A percentile compares a stretch with the other conserved stretches of the same genome.
Conservation (phyloP, 2,113 vertebrate species). For the Coracopsis vasa region DNA sequence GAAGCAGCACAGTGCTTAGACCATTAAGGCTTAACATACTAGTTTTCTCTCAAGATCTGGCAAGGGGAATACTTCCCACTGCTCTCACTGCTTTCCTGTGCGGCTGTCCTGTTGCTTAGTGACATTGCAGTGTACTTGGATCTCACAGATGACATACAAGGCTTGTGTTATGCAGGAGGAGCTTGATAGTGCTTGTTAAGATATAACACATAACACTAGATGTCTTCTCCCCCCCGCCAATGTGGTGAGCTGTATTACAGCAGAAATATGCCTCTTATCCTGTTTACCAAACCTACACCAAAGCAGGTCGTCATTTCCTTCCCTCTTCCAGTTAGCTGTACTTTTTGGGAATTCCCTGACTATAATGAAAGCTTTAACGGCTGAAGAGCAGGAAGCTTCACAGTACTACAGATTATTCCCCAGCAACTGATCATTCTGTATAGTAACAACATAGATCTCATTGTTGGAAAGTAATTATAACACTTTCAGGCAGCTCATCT, state of each 20-base stretch:
- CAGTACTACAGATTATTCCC: neutral
- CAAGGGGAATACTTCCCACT: neutral
- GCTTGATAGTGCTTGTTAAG: neutral
- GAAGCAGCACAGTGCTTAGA: neutral
- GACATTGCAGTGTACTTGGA: rapidly evolving
- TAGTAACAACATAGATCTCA: neutral
- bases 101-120: neutral
- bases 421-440: neutral
- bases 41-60: neutral
- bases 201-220: rapidly evolving
- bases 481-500: neutral
- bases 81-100: neutral
- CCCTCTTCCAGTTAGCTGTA: neutral
- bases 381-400: neutral
- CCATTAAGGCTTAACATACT: neutral
- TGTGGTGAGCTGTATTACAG: neutral
- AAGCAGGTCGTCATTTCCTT: neutral
- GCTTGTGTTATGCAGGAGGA: neutral
- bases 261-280: neutral
- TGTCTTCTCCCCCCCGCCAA: neutral
- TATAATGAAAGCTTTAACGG: neutral
- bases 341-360: neutral
- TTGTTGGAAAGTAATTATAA: neutral
- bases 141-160: neutral
- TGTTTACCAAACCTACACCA: neutral